Base-by-base conservation (phyloP, 2,113 vertebrate genomes). In the Dipodomys merriami region DNA sequence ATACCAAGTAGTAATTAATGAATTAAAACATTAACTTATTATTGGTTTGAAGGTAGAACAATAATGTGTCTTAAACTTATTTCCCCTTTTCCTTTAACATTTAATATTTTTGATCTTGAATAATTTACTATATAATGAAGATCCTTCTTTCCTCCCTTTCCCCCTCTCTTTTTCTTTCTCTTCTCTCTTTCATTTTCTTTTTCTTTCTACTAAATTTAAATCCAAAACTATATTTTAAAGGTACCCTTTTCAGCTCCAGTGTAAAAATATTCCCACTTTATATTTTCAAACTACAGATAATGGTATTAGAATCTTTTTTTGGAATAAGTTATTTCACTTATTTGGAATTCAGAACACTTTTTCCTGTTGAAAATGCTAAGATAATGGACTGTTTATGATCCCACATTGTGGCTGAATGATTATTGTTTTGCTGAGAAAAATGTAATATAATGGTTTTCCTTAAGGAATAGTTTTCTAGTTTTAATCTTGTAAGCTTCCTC, bases 81-180 rank as follows among this genome's bases (percentile, higher is more conserved):
- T 93, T 86, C 33, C 39, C 49, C 76, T 93, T 79, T 86, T 78
- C 57, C 9, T 82, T 64, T 76, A 67, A 67, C 23, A 82, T 86
- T 78, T 82, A 83, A 49, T 68, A 69, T 68, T 83, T 90, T 83
- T 12, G 64, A 84, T 93, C 29, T 82, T 73, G 67, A 87, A 65
- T 29, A 49, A 46, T 57, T 87, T 87, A 44, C 19, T 71, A 86
- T 19, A 78, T 33, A 94, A 7, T 80, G 68, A 23, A 87, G 79
- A 27, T 93, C 46, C 84, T 33, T 83, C 92, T 91, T 90, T 71
- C n/a, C 73, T 82, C 89, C 62, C 86, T 89, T 93, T 93, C 35
- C 57, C n/a, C 86, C 19, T 35, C 88, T 16, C 74, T 92, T 88
- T 44, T 73, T 46, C 11, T 84, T 93, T 65, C 73, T 60, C 19